phyloP scores from a whole-genome alignment of 2,113 vertebrate species.

The Pan paniscus region DNA sequence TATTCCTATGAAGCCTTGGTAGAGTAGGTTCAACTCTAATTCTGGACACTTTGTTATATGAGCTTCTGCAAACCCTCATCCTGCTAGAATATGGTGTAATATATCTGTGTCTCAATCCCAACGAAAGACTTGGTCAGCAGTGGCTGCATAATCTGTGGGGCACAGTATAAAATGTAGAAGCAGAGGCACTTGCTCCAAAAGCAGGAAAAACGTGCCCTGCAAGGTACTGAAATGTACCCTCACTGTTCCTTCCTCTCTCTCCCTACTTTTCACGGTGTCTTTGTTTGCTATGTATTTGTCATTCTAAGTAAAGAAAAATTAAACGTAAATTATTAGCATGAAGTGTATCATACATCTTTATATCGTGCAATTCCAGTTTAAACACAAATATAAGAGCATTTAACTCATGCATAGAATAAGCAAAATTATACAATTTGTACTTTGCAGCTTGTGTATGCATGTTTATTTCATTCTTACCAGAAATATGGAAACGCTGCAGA shows the following conservation, averaged over 20 bases:
- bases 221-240: neutral
- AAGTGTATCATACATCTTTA: neutral
- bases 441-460: accelerated
- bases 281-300: neutral
- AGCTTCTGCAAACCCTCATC: neutral
- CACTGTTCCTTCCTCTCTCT: neutral
- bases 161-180: neutral
- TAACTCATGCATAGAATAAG: neutral
- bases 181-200: neutral
- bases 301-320: neutral
- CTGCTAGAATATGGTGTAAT: too few relatives aligned
- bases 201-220: neutral
- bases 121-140: neutral
- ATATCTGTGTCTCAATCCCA: neutral
- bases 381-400: neutral
- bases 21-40: accelerated
- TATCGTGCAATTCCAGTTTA: neutral
- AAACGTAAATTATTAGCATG: neutral
- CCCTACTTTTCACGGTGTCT: neutral
- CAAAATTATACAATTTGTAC: neutral
- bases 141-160: neutral
- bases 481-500: accelerated
- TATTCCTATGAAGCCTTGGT: neutral
- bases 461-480: neutral
- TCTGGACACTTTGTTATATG: accelerated